Evolutionary conservation across 1,140 invertebrate genomes (phyloP), one percentile per base, ranked within the genome.

Genomic region (Galleria mellonella): DNA sequence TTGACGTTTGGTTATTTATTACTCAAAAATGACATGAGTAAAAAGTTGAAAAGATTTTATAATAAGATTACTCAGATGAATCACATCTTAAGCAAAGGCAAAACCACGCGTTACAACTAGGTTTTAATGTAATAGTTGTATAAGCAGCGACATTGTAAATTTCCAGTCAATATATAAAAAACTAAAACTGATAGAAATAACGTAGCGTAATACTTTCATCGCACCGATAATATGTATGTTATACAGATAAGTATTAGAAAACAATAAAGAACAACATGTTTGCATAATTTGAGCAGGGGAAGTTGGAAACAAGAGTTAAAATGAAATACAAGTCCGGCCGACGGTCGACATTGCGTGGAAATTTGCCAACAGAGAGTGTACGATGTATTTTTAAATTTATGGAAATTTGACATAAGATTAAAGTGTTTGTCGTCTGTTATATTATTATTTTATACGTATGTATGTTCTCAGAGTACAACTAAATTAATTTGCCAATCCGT

Each of bases 321-420:
- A 46, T 43, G 30, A 55, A 62, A 53, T 53, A 45, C 50, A 50
- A 38, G 54, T 56, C 38, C 40, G 17, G 41, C 32, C 44, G 41
- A 39, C 44, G 41, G 41, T 40, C 56, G 59, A 64, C 66, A 66
- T 62, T 54, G 39, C 58, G 48, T 72, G 71, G 70, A 75, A 67
- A 66, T 63, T 69, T 72, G 72, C 70, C 76, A 81, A 75, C 67
- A 67, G 58, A 53, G 55, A 51, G 58, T 49, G 61, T 62, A 56
- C 54, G 55, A 50, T 50, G 44, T 43, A 51, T 45, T 74, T 74
- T 72, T 65, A 73, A 76, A 76, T 79, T 74, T 76, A 76, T 76
- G 72, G 51, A 74, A 74, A 76, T 74, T 64, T 56, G 51, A 55
- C 46, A 55, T 47, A 60, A 73, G 61, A 76, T 70, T 70, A 73